Evolutionary conservation across 2,888 invertebrate species (phyloP).

Genomic region (Endotricha flammealis): DNA sequence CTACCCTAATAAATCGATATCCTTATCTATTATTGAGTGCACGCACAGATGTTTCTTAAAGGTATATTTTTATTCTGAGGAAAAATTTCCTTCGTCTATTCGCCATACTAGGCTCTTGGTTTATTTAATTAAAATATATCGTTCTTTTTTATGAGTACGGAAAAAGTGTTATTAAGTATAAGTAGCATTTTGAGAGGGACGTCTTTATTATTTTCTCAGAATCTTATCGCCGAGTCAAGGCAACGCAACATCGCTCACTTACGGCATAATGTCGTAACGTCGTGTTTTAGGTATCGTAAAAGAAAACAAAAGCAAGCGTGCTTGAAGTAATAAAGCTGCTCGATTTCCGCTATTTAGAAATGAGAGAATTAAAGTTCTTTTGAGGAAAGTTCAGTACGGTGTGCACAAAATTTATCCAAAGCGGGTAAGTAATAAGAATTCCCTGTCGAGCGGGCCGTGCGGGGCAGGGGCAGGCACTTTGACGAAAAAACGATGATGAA

Average conservation of each 20-base stretch:
- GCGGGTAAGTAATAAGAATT: slow-evolving; percentile 61
- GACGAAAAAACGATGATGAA: slow-evolving; percentile 68
- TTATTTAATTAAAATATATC: slow-evolving; percentile 14
- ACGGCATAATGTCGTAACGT: slow-evolving; percentile 50
- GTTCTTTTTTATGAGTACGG: slow-evolving; percentile 14
- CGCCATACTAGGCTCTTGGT: neutral
- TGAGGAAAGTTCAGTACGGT: slow-evolving; percentile 54
- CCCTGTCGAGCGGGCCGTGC: slow-evolving; percentile 39
- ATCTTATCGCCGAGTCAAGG: slow-evolving; percentile 35
- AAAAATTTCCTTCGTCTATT: neutral
- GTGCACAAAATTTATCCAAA: slow-evolving; percentile 55
- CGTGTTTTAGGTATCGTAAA: slow-evolving; percentile 57
- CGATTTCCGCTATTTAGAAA: slow-evolving; percentile 59
- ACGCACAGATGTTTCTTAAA: neutral
- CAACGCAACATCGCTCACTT: slow-evolving; percentile 46
- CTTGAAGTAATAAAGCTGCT: slow-evolving; percentile 59
- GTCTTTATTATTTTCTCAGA: slow-evolving; percentile 31
- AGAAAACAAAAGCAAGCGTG: slow-evolving; percentile 60
- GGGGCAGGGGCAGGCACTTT: slow-evolving; percentile 47
- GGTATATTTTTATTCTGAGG: neutral
- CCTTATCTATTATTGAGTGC: neutral
- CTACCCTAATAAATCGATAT: neutral
- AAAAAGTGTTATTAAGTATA: slow-evolving; percentile 18
- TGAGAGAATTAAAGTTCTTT: slow-evolving; percentile 66
- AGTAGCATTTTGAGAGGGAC: slow-evolving; percentile 20